These are phyloP conservation scores for Epinephelus fuscoguttatus DNA, from an alignment of 2,113 vertebrate genomes.

Conservation along the genomic window DNA sequence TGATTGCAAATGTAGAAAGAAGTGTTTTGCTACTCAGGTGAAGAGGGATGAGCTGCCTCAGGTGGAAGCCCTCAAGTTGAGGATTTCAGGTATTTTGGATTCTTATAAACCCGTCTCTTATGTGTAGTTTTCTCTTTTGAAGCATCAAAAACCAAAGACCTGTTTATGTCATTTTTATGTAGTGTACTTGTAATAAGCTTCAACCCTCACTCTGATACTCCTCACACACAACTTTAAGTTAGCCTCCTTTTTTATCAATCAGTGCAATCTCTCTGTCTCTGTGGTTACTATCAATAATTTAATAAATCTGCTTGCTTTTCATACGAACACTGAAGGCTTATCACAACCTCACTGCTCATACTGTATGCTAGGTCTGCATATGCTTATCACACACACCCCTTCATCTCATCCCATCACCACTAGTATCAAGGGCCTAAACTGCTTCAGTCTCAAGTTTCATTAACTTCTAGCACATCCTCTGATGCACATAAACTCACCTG, in stretches of 20 bases:
- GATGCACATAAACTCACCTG: conserved; percentile 5
- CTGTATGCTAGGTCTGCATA: neutral
- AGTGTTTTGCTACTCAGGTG: neutral
- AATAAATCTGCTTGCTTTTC: conserved; percentile 1
- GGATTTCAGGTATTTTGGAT: neutral
- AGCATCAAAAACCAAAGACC: neutral
- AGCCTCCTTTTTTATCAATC: neutral
- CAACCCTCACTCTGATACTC: neutral
- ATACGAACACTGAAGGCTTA: neutral
- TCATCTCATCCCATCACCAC: too few relatives aligned
- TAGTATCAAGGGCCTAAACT: neutral
- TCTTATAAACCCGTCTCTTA: neutral
- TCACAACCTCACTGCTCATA: neutral
- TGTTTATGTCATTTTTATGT: neutral
- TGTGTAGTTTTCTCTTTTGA: conserved; percentile 2
- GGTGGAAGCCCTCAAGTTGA: neutral
- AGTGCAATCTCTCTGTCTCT: neutral
- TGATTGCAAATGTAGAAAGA: neutral
- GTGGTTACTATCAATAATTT: conserved; percentile 8
- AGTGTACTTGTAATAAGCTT: neutral
- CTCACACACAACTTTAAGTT: neutral
- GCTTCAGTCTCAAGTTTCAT: neutral
- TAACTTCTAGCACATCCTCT: neutral
- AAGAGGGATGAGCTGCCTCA: neutral
- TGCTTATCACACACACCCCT: neutral